Percentiles rank a stretch among this genome's conserved stretches.
Conservation (phyloP, 2,113 vertebrate genomes). For the Rhinoderma darwinii region DNA sequence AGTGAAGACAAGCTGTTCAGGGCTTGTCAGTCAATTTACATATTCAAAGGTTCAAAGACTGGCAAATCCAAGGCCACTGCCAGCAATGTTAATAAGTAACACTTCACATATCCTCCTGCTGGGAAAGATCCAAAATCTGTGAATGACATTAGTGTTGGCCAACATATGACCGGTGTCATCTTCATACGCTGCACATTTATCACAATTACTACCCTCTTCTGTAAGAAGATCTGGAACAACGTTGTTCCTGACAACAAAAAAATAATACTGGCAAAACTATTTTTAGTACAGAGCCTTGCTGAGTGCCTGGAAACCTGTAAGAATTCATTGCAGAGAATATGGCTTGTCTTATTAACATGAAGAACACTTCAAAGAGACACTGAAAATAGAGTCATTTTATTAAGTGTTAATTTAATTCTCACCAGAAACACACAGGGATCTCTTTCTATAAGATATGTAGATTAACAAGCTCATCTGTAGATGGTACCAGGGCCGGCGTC, state of each 20-base stretch:
- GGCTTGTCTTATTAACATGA: constrained; percentile 4
- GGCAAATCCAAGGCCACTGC: neutral
- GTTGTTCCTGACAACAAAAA: neutral
- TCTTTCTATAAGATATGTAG: too few species aligned
- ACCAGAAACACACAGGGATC: neutral
- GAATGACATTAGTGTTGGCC: neutral
- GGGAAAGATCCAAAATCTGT: neutral
- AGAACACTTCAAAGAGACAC: constrained; percentile 29
- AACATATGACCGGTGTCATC: neutral
- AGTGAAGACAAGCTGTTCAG: neutral
- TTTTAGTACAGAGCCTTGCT: neutral
- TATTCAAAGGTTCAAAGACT: neutral
- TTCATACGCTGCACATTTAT: neutral
- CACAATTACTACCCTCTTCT: neutral
- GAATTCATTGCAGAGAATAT: neutral
- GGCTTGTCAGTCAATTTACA: neutral
- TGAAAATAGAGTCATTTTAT: neutral
- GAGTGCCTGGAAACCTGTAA: constrained; percentile 15
- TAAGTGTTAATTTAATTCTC: neutral
- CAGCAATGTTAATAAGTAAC: constrained; percentile 9
- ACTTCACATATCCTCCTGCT: neutral
- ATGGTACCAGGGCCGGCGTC: too few species aligned
- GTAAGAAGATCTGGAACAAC: neutral
- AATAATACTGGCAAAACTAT: neutral
- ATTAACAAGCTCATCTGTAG: too few species aligned